Conservation (phyloP, 2,888 invertebrate species). For the Pantelozetes paolii region DNA sequence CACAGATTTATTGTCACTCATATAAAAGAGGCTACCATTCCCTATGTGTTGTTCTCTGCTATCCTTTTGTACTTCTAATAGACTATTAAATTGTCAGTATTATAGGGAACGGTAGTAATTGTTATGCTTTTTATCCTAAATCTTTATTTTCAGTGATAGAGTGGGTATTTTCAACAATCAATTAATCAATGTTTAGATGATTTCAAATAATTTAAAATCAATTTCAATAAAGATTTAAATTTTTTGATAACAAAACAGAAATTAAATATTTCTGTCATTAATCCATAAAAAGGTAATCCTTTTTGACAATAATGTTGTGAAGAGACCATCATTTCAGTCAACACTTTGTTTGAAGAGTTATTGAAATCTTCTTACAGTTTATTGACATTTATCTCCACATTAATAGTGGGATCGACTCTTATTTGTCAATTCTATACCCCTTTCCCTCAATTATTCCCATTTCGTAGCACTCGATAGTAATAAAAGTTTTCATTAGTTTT, state of each 20-base stretch:
- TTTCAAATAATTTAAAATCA: no score
- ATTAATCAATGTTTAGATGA: no score
- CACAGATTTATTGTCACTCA: conserved; percentile 9
- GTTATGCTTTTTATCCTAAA: not conserved
- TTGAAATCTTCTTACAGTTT: not conserved
- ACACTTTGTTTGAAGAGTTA: not conserved
- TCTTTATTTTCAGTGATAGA: not conserved
- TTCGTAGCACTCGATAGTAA: not conserved
- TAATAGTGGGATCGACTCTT: not conserved
- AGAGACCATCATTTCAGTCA: not conserved
- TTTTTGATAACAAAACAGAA: no score
- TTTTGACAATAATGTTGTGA: not conserved
- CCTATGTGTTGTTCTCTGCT: not conserved
- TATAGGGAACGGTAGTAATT: not conserved
- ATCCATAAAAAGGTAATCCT: no score
- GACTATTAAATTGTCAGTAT: not conserved
- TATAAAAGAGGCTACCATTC: not conserved
- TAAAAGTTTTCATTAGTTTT: conserved; percentile 23
- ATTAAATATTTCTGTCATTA: no score
- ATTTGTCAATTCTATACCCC: conserved; percentile 7
- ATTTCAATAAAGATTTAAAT: no score
- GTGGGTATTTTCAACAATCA: no score
- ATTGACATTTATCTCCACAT: conserved; percentile 6
- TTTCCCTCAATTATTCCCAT: not conserved
- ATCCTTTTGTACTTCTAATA: not conserved